Base-by-base conservation (phyloP, 2,797 vertebrate species). In the Myripristis murdjan region DNA sequence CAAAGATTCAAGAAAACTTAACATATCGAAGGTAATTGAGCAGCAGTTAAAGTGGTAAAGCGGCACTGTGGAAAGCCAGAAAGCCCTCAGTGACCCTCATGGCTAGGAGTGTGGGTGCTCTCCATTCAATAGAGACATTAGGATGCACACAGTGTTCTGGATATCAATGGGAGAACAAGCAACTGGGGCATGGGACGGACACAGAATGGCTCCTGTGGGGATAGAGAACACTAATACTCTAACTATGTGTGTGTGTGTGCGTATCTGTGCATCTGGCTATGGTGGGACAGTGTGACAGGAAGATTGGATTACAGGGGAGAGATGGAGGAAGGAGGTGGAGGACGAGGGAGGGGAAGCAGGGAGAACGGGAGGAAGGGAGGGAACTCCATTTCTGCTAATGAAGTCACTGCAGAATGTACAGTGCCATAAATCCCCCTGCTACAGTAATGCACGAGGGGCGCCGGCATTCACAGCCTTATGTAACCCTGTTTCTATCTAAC, bases 91-190 rank as follows among this genome's bases (percentile, higher is more conserved):
- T 11, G 2, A 12, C 1, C 57, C 57, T 11, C n/a, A 9, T 73
- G 71, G 72, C 44, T 54, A 6, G 22, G 57, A 54, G 75, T 60
- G 70, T 62, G 65, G 65, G 61, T 18, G 53, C 48, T 64, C 59
- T 73, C 72, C 56, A 80, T 85, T 90, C 73, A 83, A 47, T 4
- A 26, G 64, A 60, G 26, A 72, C 77, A 89, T 90, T 84, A 79
- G 39, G 83, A 86, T 87, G 69, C 85, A 73, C 41, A 35, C 35
- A 35, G 76, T 76, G 86, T 85, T 75, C 76, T 26, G 62, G 44
- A 79, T 81, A 63, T 73, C 60, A 59, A 69, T 69, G 70, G 22
- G 18, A 37, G 53, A 74, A 62, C 4, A 62, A 53, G 74, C 47
- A 68, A 64, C 55, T 8, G 58, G 56, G 56, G 64, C 11, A 37